Evolutionary conservation across 2,797 vertebrate species (phyloP).

Genomic region (Enteromius afrohamiltoni): DNA sequence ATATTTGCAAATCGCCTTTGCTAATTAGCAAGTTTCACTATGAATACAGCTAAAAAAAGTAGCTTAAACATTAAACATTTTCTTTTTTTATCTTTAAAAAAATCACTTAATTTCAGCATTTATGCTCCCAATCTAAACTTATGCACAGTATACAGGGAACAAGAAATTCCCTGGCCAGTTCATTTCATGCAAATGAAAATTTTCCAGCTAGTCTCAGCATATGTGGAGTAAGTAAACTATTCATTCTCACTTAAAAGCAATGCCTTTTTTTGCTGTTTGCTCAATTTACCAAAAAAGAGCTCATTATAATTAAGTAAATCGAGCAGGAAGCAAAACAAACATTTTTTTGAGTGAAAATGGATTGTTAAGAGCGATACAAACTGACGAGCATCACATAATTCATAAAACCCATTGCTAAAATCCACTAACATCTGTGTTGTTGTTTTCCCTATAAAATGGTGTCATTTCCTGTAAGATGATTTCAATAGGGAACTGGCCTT

Average conservation of each 20-base stretch:
- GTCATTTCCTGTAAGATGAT: neutral
- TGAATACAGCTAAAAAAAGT: no score
- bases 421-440: neutral
- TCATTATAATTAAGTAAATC: neutral
- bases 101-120: neutral
- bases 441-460: neutral
- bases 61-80: neutral
- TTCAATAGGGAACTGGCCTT: neutral
- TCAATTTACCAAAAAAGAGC: slow-evolving; percentile 1
- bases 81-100: neutral
- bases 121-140: neutral
- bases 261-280: neutral
- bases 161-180: neutral
- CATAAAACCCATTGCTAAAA: neutral
- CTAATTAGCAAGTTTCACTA: no score
- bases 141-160: neutral
- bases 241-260: neutral
- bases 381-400: neutral
- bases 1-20: no score
- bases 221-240: neutral
- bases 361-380: neutral
- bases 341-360: neutral
- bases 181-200: neutral
- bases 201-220: neutral
- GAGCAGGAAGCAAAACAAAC: neutral